Evolutionary conservation across 1,140 invertebrate species (phyloP).

Genomic region (Tigriopus japonicus): DNA sequence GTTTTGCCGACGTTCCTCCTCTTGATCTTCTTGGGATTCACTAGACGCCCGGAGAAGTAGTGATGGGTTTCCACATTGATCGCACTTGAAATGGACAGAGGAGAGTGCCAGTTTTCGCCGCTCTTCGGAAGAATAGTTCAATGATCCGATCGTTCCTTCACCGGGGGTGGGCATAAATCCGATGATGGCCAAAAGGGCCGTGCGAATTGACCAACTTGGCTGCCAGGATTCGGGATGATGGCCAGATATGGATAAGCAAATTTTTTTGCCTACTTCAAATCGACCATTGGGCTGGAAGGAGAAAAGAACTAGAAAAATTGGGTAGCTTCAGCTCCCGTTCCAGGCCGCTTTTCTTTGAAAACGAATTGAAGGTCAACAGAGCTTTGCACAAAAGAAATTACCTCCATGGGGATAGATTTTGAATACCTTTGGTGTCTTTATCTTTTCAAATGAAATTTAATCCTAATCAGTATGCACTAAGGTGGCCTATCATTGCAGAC

Average conservation of each 20-base stretch:
- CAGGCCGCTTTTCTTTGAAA: no score
- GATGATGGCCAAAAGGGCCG: slow-evolving; percentile 74
- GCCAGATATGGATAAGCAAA: slow-evolving; percentile 90
- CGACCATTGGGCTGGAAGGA: slow-evolving; percentile 65
- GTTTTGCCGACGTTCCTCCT: neutral
- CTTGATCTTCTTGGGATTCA: neutral
- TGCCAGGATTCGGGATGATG: slow-evolving; percentile 95
- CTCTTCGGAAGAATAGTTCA: slow-evolving; percentile 69
- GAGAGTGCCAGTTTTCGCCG: slow-evolving; percentile 57
- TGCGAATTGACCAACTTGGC: slow-evolving; percentile 87
- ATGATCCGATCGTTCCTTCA: slow-evolving; percentile 67
- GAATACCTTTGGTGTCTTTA: no score
- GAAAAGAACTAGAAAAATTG: no score
- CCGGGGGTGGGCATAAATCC: slow-evolving; percentile 82
- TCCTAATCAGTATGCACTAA: no score
- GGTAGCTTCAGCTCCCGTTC: no score
- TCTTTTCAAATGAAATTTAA: no score
- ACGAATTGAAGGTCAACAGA: no score
- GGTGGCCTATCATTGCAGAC: slow-evolving; percentile 15
- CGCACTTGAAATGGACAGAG: slow-evolving; percentile 24
- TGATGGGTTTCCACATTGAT: slow-evolving; percentile 11
- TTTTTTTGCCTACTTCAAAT: slow-evolving; percentile 86
- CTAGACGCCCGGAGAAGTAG: neutral
- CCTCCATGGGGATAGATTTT: no score
- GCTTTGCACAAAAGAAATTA: no score